Evolutionary conservation across 1,140 invertebrate species (phyloP).

Genomic region (Ladona fulva): DNA sequence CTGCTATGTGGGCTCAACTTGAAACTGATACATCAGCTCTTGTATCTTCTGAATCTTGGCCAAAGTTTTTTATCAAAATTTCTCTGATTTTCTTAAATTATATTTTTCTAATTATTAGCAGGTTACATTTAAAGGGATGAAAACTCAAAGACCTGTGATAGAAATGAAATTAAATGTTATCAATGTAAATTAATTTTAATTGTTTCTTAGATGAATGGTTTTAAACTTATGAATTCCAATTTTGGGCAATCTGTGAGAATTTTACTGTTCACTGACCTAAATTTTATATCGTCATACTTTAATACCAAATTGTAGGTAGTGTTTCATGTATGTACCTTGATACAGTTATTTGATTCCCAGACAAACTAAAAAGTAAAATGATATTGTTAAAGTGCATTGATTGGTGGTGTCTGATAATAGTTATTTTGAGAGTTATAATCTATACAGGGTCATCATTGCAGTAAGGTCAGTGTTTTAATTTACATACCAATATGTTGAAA

Average conservation of each 20-base stretch:
- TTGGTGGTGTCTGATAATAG: background rate
- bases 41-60: no score
- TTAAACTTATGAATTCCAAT: background rate
- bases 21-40: no score
- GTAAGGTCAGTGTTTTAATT: background rate
- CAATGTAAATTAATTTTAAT: background rate
- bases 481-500: no score
- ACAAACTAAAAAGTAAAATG: background rate
- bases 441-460: background rate
- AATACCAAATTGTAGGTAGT: background rate
- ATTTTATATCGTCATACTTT: background rate
- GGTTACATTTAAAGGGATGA: background rate
- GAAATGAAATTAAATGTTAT: background rate
- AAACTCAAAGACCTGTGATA: conserved; percentile 9
- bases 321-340: background rate
- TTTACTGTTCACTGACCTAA: background rate
- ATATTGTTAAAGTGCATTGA: background rate
- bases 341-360: background rate
- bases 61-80: background rate
- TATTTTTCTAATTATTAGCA: background rate
- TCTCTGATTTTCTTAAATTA: background rate
- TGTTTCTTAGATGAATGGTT: background rate
- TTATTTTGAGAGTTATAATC: background rate
- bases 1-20: no score
- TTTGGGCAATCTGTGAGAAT: background rate